These are phyloP conservation scores for Aphidius ervi DNA, from an alignment of 1,140 invertebrate species.

Conservation along the genomic window DNA sequence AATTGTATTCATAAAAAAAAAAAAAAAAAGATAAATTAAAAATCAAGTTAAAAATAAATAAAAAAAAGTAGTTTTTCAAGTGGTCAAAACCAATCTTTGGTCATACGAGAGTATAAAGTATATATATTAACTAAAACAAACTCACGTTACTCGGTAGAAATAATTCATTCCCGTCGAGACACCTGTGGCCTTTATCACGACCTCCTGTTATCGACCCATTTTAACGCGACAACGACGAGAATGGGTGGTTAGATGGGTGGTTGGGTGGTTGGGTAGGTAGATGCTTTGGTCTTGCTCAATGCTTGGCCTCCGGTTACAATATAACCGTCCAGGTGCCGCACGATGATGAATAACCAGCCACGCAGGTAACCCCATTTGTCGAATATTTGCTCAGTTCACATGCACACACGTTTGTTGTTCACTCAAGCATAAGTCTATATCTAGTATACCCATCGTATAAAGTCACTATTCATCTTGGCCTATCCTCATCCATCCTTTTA, in stretches of 20 bases:
- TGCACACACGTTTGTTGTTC: neutral
- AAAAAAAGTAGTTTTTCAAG: neutral
- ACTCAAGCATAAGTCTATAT: no score
- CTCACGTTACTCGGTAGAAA: conserved; percentile 12
- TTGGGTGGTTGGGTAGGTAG: no score
- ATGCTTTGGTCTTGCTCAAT: conserved; percentile 14
- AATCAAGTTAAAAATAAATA: no score
- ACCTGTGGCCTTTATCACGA: conserved; percentile 24
- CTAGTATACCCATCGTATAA: no score
- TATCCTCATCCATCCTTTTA: no score
- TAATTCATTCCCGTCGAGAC: conserved; percentile 22
- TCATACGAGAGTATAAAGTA: neutral
- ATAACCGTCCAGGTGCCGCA: conserved; percentile 19
- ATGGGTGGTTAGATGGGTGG: no score
- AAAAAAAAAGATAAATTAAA: neutral
- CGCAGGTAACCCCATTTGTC: conserved; percentile 22
- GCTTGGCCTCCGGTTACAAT: conserved; percentile 14
- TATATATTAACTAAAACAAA: no score
- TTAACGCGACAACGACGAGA: neutral
- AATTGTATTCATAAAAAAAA: neutral
- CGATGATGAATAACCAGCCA: conserved; percentile 19
- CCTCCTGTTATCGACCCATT: conserved; percentile 20
- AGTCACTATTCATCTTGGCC: no score
- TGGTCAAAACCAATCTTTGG: neutral
- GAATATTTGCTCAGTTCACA: conserved; percentile 18